These are phyloP conservation scores for Eolophus roseicapilla DNA, from an alignment of 2,113 vertebrate species.

Conservation along the genomic window DNA sequence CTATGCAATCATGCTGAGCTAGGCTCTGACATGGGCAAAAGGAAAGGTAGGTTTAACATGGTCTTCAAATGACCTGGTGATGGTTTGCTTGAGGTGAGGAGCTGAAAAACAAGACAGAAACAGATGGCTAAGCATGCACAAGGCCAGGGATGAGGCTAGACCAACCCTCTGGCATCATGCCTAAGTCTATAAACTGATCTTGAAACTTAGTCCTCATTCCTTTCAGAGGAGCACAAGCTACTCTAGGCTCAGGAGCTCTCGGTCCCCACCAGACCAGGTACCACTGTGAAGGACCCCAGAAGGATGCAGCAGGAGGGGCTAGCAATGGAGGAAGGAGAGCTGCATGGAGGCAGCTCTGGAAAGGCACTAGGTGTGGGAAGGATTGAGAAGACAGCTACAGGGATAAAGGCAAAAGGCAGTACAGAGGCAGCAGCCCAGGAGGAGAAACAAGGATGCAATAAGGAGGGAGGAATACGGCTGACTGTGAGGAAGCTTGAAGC, in stretches of 20 bases:
- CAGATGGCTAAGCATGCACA: neutral
- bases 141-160: neutral
- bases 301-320: neutral
- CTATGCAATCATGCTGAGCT: neutral
- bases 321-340: neutral
- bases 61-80: accelerated
- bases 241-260: neutral
- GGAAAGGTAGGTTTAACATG: neutral
- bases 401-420: neutral
- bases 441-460: neutral
- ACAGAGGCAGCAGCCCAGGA: neutral
- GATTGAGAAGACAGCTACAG: neutral
- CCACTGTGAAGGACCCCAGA: neutral
- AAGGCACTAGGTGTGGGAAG: neutral
- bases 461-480: neutral
- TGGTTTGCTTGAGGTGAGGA: neutral
- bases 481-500: neutral
- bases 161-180: neutral
- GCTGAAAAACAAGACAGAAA: neutral
- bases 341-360: neutral
- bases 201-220: neutral
- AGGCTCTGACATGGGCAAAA: accelerated
- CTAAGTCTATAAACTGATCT: neutral
- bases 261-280: neutral
- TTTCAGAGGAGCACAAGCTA: neutral